Percentiles rank a stretch among this genome's conserved stretches.
Conservation (phyloP, 2,888 invertebrate species). For the Petrolisthes manimaculis region DNA sequence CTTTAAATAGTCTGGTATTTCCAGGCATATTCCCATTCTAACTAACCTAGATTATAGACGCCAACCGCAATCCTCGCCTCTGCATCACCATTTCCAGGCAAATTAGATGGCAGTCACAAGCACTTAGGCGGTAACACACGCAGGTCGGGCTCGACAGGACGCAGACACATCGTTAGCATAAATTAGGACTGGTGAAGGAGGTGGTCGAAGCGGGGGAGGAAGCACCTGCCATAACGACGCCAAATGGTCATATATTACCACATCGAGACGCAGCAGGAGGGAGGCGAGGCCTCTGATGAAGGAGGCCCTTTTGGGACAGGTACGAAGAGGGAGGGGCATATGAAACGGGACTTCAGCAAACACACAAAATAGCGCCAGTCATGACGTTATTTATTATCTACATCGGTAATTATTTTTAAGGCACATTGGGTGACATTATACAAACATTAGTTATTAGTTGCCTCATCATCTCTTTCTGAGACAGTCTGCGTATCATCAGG, state of each 20-base stretch:
- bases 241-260: not conserved
- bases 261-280: not conserved
- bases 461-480: too few relatives aligned
- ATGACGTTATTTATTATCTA: too few relatives aligned
- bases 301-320: too few relatives aligned
- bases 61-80: not conserved
- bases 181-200: not conserved
- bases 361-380: too few relatives aligned
- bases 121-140: not conserved
- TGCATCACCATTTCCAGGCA: slow-evolving; percentile 7
- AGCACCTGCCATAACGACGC: slow-evolving; percentile 6
- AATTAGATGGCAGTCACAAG: not conserved
- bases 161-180: slow-evolving; percentile 15
- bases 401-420: too few relatives aligned
- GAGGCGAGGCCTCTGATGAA: too few relatives aligned
- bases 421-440: too few relatives aligned
- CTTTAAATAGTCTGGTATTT: not conserved
- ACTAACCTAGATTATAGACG: slow-evolving; percentile 1
- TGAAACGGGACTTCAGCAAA: too few relatives aligned
- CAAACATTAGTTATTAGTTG: too few relatives aligned
- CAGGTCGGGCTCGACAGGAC: not conserved
- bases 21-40: not conserved
- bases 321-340: too few relatives aligned
- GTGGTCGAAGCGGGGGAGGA: not conserved
- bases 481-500: too few relatives aligned